These are phyloP conservation scores for Chrysochloris asiatica DNA, from an alignment of 2,113 vertebrate species.

Conservation along the genomic window DNA sequence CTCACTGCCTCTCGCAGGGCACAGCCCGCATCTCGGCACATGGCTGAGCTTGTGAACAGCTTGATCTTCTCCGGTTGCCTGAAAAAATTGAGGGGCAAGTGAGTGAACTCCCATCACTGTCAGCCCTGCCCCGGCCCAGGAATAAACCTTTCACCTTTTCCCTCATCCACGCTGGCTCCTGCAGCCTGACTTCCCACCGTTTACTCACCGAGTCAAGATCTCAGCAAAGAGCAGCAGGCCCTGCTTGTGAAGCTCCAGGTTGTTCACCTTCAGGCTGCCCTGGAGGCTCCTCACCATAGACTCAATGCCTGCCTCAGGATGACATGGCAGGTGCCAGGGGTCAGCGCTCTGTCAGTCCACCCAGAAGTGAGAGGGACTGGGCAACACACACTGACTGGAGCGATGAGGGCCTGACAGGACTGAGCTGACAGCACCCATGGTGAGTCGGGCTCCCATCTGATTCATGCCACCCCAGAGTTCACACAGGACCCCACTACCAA, in stretches of 20 bases:
- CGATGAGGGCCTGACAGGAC: not conserved
- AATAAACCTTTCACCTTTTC: not conserved
- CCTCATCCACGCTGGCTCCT: not conserved
- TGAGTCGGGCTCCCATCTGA: not conserved
- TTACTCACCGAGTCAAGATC: conserved; percentile 91
- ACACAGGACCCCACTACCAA: conserved; percentile 78
- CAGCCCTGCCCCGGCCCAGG: not conserved
- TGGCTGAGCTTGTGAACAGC: conserved; percentile 88
- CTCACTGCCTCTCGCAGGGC: conserved; percentile 87
- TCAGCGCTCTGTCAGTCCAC: not conserved
- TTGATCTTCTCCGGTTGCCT: conserved; percentile 92
- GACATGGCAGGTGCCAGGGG: not conserved
- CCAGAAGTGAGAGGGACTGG: not conserved
- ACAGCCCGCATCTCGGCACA: conserved; percentile 86
- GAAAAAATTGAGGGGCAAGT: conserved; percentile 37
- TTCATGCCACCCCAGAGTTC: not conserved
- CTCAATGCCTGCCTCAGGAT: conserved; percentile 89
- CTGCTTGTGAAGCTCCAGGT: conserved; percentile 90
- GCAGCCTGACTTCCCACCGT: not conserved
- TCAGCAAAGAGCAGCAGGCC: conserved; percentile 92
- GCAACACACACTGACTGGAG: not conserved
- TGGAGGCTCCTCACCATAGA: conserved; percentile 93
- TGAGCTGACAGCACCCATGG: not conserved
- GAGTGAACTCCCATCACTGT: not conserved
- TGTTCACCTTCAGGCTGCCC: conserved; percentile 86